phyloP scores from a whole-genome alignment of 2,888 invertebrate species.

The Hypercompe scribonia region DNA sequence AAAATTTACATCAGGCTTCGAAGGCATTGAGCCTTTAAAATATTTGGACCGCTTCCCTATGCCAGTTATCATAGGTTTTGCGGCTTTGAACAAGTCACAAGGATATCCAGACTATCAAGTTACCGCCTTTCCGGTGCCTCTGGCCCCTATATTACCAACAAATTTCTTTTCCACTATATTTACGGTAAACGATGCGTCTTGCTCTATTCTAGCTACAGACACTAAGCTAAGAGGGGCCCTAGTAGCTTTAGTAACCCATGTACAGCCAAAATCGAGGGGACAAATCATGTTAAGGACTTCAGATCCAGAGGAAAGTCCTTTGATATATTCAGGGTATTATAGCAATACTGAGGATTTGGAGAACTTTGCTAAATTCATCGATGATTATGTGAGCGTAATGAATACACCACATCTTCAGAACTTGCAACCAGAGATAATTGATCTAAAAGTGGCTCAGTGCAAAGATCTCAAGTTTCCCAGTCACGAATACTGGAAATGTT shows the following conservation, averaged over 20 bases:
- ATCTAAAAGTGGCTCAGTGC: constrained; percentile 54
- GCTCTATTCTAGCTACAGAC: constrained; percentile 49
- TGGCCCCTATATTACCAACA: constrained; percentile 48
- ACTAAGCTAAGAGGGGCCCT: constrained; percentile 43
- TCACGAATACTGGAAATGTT: constrained; percentile 67
- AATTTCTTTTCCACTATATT: constrained; percentile 55
- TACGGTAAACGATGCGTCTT: constrained; percentile 53
- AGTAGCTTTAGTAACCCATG: constrained; percentile 49
- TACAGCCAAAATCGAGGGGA: constrained; percentile 67
- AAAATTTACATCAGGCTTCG: constrained; percentile 32
- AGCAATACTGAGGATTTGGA: constrained; percentile 57
- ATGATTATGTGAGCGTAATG: constrained; percentile 55
- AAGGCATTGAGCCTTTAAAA: constrained; percentile 51
- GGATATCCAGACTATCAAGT: constrained; percentile 67
- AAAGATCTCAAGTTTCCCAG: constrained; percentile 45
- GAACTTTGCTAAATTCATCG: constrained; percentile 48
- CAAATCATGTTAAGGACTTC: constrained; percentile 52
- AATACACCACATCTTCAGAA: constrained; percentile 57
- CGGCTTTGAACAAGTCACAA: constrained; percentile 60
- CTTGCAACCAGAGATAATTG: constrained; percentile 49
- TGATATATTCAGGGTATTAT: constrained; percentile 56
- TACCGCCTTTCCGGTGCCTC: constrained; percentile 51
- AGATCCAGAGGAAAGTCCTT: constrained; percentile 57
- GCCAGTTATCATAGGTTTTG: constrained; percentile 61
- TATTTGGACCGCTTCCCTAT: constrained; percentile 57